Conservation (phyloP, 2,113 vertebrate genomes). For the Tupaia chinensis region DNA sequence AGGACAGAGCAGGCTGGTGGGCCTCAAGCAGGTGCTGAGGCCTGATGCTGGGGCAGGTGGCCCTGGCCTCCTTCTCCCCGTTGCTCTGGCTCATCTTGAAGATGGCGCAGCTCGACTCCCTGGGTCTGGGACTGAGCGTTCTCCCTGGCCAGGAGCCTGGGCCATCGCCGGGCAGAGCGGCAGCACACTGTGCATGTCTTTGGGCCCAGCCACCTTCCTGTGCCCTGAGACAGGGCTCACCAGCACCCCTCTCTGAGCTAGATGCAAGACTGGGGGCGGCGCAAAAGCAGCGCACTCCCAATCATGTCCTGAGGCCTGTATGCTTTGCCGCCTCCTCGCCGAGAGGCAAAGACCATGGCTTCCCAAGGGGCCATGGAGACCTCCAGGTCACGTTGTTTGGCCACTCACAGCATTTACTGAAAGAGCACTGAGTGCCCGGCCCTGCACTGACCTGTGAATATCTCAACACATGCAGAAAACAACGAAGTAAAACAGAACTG, state of each 20-base stretch:
- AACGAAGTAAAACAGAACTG: neutral
- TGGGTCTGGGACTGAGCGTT: too few relatives aligned
- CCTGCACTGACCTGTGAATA: neutral
- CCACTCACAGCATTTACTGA: neutral
- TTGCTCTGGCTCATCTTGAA: too few relatives aligned
- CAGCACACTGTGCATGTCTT: neutral
- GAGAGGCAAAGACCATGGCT: too few relatives aligned
- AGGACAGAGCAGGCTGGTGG: neutral
- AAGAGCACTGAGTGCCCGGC: neutral
- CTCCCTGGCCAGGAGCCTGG: neutral
- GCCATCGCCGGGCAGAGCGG: too few relatives aligned
- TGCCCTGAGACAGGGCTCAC: too few relatives aligned
- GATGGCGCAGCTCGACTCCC: fast-evolving
- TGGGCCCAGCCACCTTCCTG: too few relatives aligned
- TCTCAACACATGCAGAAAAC: too few relatives aligned
- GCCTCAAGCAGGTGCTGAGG: too few relatives aligned
- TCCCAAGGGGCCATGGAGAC: neutral
- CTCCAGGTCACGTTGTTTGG: neutral
- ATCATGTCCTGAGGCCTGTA: neutral
- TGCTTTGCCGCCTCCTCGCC: neutral
- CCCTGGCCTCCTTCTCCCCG: neutral
- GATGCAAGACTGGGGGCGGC: neutral
- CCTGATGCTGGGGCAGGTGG: neutral
- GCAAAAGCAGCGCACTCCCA: fast-evolving
- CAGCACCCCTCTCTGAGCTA: neutral